Evolutionary conservation across 2,797 vertebrate genomes (phyloP), one percentile per base, ranked within the genome.

Genomic region (Nannoperca australis): DNA sequence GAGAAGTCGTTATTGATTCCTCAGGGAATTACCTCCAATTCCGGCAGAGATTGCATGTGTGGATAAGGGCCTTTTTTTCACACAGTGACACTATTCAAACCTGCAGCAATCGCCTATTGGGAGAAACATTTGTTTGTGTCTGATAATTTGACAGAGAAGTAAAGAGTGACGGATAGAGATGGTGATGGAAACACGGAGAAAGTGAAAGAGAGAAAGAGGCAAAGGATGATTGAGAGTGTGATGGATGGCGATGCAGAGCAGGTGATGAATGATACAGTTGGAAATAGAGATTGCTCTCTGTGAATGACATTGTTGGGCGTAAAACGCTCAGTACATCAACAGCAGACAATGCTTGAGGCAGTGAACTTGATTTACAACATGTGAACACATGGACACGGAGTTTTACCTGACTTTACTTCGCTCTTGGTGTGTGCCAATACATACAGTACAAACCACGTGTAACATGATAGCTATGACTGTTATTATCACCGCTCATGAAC

Each of bases 221-320:
- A 1, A 50, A 32, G 40, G 63, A 44, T 67, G 85, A 78, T 74
- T 66, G 76, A 82, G 53, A 32, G 10, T 0, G 65, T 79, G 84
- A 91, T 74, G 78, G 84, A 89, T 85, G 79, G 71, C 70, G 78
- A 70, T 20, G 7, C 55, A 3, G 53, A 80, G 74, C 34, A 17
- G 67, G 32, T 68, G 77, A 90, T 40, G 18, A 73, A 85, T 50
- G 75, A 82, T 56, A 17, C 18, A 56, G 61, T 67, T 79, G 76
- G 56, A 66, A 53, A 67, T 3, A 62, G 63, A 79, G 70, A 78
- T 65, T 27, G 61, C 62, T 81, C 54, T 27, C 32, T 3, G 18
- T 77, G 70, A 62, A 69, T 4, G n/a, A 61, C 59, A 24, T 36
- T 13, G 71, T 64, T n/a, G 73, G 54, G n/a, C n/a, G 63, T 18